These are phyloP conservation scores for Streptopelia turtur DNA, from an alignment of 2,797 vertebrate genomes.

Conservation along the genomic window DNA sequence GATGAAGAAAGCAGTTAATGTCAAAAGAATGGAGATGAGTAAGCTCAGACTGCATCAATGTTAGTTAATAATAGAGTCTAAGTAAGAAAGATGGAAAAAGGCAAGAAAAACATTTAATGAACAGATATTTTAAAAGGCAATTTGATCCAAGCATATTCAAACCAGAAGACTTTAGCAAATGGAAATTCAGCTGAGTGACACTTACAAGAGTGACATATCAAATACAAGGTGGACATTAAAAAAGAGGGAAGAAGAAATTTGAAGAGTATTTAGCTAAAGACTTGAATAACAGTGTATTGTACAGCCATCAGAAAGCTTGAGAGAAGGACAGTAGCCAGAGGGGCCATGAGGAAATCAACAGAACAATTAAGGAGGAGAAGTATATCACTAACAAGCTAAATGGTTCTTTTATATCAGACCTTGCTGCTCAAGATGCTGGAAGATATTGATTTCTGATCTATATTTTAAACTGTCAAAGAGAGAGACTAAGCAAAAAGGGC, in stretches of 20 bases:
- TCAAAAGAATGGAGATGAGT: background rate
- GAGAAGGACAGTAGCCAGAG: background rate
- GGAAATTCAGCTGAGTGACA: background rate
- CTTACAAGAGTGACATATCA: background rate
- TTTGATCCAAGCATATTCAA: background rate
- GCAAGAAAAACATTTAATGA: background rate
- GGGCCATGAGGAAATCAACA: background rate
- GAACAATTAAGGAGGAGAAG: background rate
- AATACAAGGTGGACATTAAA: background rate
- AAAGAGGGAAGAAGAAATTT: background rate
- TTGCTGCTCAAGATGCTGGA: background rate
- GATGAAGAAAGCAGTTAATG: background rate
- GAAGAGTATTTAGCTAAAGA: background rate
- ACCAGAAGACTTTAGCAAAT: background rate
- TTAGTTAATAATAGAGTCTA: background rate
- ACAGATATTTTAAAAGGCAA: background rate
- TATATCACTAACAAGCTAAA: background rate
- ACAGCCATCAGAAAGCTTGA: background rate
- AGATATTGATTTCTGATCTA: background rate
- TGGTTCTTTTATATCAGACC: background rate
- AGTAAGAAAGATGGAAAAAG: constrained; percentile 1
- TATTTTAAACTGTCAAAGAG: constrained; percentile 18
- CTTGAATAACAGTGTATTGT: background rate
- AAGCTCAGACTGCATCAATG: background rate
- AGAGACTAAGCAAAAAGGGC: background rate